A percentile compares a stretch with the other conserved stretches of the same genome.
Evolutionary conservation across 2,113 vertebrate species (phyloP).

Genomic region (Anseranas semipalmata): DNA sequence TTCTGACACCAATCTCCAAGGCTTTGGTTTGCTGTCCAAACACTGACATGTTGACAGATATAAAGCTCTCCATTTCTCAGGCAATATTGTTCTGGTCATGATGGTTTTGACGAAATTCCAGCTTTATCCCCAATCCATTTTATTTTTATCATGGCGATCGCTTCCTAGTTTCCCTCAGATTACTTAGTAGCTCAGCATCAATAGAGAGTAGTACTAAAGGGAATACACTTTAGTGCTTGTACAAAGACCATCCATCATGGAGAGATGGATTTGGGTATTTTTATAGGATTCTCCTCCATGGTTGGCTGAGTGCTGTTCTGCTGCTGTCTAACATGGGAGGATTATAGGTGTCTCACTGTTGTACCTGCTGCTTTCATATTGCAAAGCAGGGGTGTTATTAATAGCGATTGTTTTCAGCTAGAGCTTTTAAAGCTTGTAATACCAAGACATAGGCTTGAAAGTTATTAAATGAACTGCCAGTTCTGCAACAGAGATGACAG

Average conservation of each 20-base stretch:
- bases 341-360: constrained; percentile 63
- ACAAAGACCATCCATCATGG: constrained; percentile 65
- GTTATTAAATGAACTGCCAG: constrained; percentile 45
- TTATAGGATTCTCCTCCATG: constrained; percentile 61
- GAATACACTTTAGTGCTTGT: constrained; percentile 68
- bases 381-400: constrained; percentile 56
- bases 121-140: constrained; percentile 63
- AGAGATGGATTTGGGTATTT: constrained; percentile 66
- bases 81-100: constrained; percentile 65
- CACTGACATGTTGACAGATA: constrained; percentile 55
- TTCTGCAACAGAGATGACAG: background rate
- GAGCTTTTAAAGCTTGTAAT: constrained; percentile 57
- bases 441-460: constrained; percentile 27
- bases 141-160: constrained; percentile 55
- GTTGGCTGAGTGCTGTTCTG: constrained; percentile 65
- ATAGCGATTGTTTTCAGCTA: constrained; percentile 44
- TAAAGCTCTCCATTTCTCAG: constrained; percentile 55
- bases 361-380: constrained; percentile 46
- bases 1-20: constrained; percentile 61
- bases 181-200: constrained; percentile 68
- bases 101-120: constrained; percentile 64
- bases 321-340: constrained; percentile 46
- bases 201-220: constrained; percentile 69
- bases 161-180: constrained; percentile 67
- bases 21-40: constrained; percentile 63